These are phyloP conservation scores for Prietella phreatophila DNA, from an alignment of 2,113 vertebrate genomes.

Conservation along the genomic window DNA sequence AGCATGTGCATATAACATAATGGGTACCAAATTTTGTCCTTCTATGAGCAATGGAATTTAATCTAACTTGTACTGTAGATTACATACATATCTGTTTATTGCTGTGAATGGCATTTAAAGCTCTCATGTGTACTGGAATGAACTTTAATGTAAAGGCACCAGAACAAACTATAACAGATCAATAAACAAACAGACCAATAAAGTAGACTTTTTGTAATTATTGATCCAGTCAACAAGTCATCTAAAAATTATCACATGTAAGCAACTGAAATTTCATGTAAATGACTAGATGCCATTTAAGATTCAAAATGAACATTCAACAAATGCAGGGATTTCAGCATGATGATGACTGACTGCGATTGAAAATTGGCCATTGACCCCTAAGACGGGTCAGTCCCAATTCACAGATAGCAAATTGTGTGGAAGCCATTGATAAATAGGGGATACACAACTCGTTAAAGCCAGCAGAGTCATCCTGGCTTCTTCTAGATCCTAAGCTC, in stretches of 20 bases:
- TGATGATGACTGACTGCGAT: slow-evolving; percentile 64
- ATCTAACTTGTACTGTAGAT: background rate
- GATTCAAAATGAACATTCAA: slow-evolving; percentile 64
- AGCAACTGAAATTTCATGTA: background rate
- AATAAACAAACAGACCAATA: background rate
- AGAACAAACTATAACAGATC: background rate
- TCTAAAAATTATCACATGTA: background rate
- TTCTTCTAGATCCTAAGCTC: slow-evolving; percentile 46
- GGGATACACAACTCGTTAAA: slow-evolving; percentile 74
- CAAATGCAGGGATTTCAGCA: slow-evolving; percentile 64
- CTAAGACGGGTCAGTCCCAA: slow-evolving; percentile 73
- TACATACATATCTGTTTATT: background rate
- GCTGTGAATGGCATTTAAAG: background rate
- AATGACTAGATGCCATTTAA: slow-evolving; percentile 3
- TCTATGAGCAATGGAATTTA: background rate
- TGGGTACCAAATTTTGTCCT: background rate
- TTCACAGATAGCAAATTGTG: slow-evolving; percentile 76
- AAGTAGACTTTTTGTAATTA: background rate
- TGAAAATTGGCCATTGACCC: slow-evolving; percentile 77
- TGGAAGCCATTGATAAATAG: slow-evolving; percentile 81
- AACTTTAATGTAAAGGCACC: background rate
- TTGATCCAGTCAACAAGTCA: background rate
- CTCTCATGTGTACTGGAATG: background rate
- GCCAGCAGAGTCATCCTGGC: slow-evolving; percentile 63
- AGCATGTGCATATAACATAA: background rate